Conservation (phyloP, 1,140 invertebrate genomes). For the Orussus abietinus region DNA sequence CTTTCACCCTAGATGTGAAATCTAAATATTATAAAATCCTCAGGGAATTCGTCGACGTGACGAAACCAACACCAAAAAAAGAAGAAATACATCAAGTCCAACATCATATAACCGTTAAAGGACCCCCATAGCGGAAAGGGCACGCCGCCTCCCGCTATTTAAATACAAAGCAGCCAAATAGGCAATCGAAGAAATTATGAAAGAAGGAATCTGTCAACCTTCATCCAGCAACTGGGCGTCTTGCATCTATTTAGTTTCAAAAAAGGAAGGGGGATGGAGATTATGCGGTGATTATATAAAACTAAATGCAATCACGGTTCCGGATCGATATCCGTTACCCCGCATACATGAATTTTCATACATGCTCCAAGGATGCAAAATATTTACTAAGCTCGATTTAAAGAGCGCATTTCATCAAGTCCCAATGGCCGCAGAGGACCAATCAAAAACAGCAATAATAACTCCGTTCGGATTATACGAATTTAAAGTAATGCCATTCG, state of each 20-base stretch:
- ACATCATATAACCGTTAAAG: no score
- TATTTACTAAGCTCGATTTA: constrained; percentile 49
- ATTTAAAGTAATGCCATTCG: not conserved
- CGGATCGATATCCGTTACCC: constrained; percentile 37
- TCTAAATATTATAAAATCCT: no score
- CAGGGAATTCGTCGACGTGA: no score
- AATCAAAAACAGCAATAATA: no score
- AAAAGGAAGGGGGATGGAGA: constrained; percentile 43
- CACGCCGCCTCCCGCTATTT: not conserved
- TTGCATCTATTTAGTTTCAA: constrained; percentile 39
- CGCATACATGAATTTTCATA: constrained; percentile 30
- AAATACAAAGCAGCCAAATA: constrained; percentile 2
- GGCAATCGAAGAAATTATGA: not conserved
- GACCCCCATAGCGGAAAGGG: no score
- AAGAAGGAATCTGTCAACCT: not conserved
- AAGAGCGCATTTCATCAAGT: no score
- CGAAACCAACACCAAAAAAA: no score
- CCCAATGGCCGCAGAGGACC: constrained; percentile 16
- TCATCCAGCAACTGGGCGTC: constrained; percentile 36
- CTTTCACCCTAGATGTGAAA: no score
- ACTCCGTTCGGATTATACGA: constrained; percentile 34
- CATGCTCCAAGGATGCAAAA: constrained; percentile 26
- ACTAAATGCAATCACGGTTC: constrained; percentile 38
- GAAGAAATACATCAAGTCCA: no score
- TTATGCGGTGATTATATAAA: constrained; percentile 51